Evolutionary conservation across 1,140 invertebrate genomes (phyloP), one percentile per base, ranked within the genome.

Genomic region (Aplysia californica): DNA sequence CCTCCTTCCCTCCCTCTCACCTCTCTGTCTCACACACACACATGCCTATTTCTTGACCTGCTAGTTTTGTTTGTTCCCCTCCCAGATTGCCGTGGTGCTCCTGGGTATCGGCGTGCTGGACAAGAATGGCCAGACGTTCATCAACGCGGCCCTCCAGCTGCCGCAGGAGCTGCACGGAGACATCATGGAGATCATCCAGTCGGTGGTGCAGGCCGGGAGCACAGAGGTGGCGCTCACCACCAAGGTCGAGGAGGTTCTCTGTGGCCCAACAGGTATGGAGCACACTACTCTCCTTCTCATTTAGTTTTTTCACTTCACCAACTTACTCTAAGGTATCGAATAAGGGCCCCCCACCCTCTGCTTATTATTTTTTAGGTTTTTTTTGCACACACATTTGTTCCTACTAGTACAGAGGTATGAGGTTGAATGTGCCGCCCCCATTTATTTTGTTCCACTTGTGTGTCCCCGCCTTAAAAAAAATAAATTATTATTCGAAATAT

Each of bases 31-130:
- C n/a, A 50, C n/a, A n/a, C 26, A 10, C 18, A 61, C 10, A 61
- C 26, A 18, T 10, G 26, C 10, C 6, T 61, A 61, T 61, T 61
- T 18, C 18, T 18, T 10, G 6, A 18, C 15, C 26, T 21, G 15
- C 10, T 61, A 61, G 10, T 18, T 61, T 61, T 21, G 15, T 26
- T 6, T 61, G 15, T 61, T 61, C 26, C 15, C 10, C 18, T 50
- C 10, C 29, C 66, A 68, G 66, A 68, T 68, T 3, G 68, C 68
- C 2, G 50, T 71, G 1, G 50, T 71, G 18, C 50, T 71, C 2
- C 50, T 71, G 21, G 68, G 68, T 20, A 71, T 71, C n/a, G 68
- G 68, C 20, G 68, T 71, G 21, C 36, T 71, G n/a, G 68, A 71
- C 26, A 71, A 71, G 58, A 71, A 71, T 71, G 50, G 68, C 4